A percentile compares a stretch with the other conserved stretches of the same genome.
Evolutionary conservation across 1,140 invertebrate species (phyloP).

Genomic region (Chironomus striatipennis): DNA sequence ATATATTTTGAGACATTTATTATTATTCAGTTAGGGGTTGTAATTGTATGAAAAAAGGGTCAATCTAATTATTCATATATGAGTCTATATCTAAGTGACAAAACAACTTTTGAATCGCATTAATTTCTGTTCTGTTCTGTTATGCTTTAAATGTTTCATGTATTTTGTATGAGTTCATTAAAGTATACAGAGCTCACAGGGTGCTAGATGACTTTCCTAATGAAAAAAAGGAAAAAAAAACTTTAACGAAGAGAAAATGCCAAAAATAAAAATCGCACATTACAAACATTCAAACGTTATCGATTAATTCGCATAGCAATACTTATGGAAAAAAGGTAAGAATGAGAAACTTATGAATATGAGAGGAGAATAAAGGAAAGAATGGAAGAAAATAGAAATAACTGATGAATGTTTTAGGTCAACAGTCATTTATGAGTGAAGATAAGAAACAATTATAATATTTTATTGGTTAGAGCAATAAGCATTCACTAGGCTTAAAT

Average conservation of each 20-base stretch:
- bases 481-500: conserved; percentile 10
- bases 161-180: too few relatives aligned
- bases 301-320: neutral
- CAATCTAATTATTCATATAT: conserved; percentile 21
- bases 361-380: neutral
- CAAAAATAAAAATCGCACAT: too few relatives aligned
- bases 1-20: conserved; percentile 22
- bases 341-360: neutral
- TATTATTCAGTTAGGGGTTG: neutral
- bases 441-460: conserved; percentile 23
- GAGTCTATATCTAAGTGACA: conserved; percentile 19
- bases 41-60: neutral
- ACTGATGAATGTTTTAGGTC: conserved; percentile 23
- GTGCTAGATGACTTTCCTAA: too few relatives aligned
- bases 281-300: neutral
- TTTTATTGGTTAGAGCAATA: conserved; percentile 17
- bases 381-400: neutral
- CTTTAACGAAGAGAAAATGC: too few relatives aligned
- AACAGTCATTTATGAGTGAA: conserved; percentile 22
- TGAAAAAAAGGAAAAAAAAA: too few relatives aligned
- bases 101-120: neutral
- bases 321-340: too few relatives aligned
- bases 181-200: too few relatives aligned
- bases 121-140: neutral
- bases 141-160: too few relatives aligned